Evolutionary conservation across 2,888 invertebrate species (phyloP), one percentile per base, ranked within the genome.

Genomic region (Drosophila bunnanda): DNA sequence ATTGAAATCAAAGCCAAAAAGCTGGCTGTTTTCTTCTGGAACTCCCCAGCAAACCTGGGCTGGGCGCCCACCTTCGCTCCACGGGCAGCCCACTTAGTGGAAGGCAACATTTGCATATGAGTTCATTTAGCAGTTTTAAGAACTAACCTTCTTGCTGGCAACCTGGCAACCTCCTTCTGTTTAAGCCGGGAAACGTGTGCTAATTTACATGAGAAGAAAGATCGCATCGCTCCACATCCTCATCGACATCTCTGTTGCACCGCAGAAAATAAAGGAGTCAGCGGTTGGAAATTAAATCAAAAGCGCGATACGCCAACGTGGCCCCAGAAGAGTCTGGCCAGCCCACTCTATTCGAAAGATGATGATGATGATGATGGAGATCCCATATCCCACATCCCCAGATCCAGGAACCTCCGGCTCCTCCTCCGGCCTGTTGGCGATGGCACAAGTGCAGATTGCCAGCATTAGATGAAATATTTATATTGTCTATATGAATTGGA

Each of bases 381-480:
- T 68, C 58, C 57, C 48, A 57, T 36, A 34, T 48, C 39, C 67
- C 44, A 25, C 15, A 25, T 39, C 32, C 32, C 46, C 62, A 62
- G 62, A 28, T 46, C 62, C 62, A 32, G 50, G 32, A 50, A 20
- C 50, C n/a, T n/a, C 50, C 34, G 20, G 59, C 44, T 59, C 32
- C 48, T 50, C 20, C 56, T 22, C 41, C 34, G 53, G 57, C 41
- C 75, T 74, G 38, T 44, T 73, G 74, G 72, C 72, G 78, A 78
- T 81, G 87, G 83, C 87, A 87, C 91, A 91, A 90, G 90, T 91
- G 90, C 90, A 90, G 91, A 90, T 90, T 88, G 82, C 82, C 79
- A 91, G 78, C 88, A 85, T 90, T 85, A 90, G 91, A 90, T 90
- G 90, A 90, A 90, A 89, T 90, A 88, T 90, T 89, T 88, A 86